These are phyloP conservation scores for Callyntrura guangdongensis DNA, from an alignment of 2,888 invertebrate species.

Conservation along the genomic window DNA sequence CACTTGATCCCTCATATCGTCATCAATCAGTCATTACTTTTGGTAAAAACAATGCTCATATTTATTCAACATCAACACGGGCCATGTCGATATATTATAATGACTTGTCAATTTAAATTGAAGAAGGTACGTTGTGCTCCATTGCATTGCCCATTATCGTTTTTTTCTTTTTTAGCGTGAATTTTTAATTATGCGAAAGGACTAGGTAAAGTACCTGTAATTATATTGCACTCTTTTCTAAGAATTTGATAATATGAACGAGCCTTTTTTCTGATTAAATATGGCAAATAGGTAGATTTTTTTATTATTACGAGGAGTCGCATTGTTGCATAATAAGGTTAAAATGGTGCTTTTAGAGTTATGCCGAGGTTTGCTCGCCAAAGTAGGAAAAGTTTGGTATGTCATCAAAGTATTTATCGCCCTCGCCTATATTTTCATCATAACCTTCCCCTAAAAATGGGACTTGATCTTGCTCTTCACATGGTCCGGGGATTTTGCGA, in stretches of 20 bases:
- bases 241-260: background rate
- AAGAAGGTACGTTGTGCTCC: background rate
- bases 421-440: background rate
- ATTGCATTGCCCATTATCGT: background rate
- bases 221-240: background rate
- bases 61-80: too few species aligned
- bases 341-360: background rate
- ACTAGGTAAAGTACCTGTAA: background rate
- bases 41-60: slow-evolving; percentile 1
- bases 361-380: background rate
- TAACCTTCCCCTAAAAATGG: slow-evolving; percentile 8
- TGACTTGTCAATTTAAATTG: too few species aligned
- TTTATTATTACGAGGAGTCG: too few species aligned
- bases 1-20: slow-evolving; percentile 4
- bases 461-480: background rate
- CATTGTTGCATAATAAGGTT: background rate
- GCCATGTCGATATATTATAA: too few species aligned
- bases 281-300: background rate
- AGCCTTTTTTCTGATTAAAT: slow-evolving; percentile 12
- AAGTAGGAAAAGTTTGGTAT: background rate
- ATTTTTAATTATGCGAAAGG: background rate
- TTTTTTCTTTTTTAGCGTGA: background rate
- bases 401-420: background rate
- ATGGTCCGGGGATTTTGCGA: background rate
- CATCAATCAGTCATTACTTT: slow-evolving; percentile 17